Evolutionary conservation across 1,140 invertebrate species (phyloP), one percentile per base, ranked within the genome.

Genomic region (Grapholita molesta): DNA sequence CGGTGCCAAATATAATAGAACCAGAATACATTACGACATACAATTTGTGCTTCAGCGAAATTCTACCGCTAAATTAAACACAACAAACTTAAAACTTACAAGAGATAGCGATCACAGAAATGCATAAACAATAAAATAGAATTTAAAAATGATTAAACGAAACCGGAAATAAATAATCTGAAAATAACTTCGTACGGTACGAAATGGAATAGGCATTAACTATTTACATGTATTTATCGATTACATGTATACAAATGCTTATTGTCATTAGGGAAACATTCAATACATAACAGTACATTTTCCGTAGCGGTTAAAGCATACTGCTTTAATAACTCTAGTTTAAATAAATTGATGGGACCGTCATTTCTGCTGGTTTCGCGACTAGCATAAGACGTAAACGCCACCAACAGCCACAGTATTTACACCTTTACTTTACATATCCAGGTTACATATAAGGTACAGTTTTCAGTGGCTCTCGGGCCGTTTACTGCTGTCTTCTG

Each of bases 71-170:
- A 42, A 18, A 57, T 24, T 52, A 76, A 72, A 71, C 57, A 67
- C 71, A 76, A 48, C 35, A 74, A 79, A 80, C 75, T 76, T 72
- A 77, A 79, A 82, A 75, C 76, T 77, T 79, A 85, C 66, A 76
- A 80, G 70, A 79, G 80, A 80, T 71, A 79, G 75, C 66, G 79
- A 89, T 90, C 84, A 90, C 85, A 89, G 88, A 90, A 86, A 89
- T 86, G 83, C 84, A 84, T 83, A 80, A 75, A 84, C 76, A 81
- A 86, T 80, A 86, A 76, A 75, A 79, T 80, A 87, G 84, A 86
- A 73, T 75, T 86, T 82, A 79, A 76, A 68, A 55, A 79, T 76
- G 65, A 61, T 78, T 74, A 70, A 75, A 75, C 70, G 69, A 66
- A 73, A 78, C 69, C 28, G 75, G 68, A 66, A 74, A 80, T 67